A percentile compares a stretch with the other conserved stretches of the same genome.
These are phyloP conservation scores for Drosophila kambysellisi DNA, from an alignment of 2,888 invertebrate genomes.

Conservation along the genomic window DNA sequence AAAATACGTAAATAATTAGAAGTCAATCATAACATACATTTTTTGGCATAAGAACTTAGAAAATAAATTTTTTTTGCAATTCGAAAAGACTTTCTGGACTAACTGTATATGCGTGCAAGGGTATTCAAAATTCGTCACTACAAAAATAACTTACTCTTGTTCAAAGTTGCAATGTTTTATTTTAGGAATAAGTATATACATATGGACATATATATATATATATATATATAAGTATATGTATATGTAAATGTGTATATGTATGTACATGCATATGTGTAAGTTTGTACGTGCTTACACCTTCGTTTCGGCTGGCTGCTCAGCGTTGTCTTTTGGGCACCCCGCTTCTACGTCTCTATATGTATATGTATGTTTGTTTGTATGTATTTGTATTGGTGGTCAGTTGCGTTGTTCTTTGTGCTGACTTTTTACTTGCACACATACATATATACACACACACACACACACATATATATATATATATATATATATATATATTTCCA, in stretches of 20 bases:
- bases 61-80: no score
- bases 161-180: constrained; percentile 77
- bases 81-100: no score
- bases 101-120: neutral
- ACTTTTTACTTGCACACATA: constrained; percentile 1
- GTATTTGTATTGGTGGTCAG: constrained; percentile 20
- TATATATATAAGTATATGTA: constrained; percentile 16
- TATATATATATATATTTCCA: constrained; percentile 37
- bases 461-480: constrained; percentile 1
- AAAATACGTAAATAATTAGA: no score
- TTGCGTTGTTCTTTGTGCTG: constrained; percentile 29
- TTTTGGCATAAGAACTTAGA: no score
- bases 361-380: neutral
- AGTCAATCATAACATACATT: no score
- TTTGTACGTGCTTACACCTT: constrained; percentile 67
- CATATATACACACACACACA: constrained; percentile 3
- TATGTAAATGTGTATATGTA: neutral
- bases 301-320: constrained; percentile 53
- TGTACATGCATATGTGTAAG: constrained; percentile 9
- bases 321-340: constrained; percentile 5
- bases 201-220: constrained; percentile 11
- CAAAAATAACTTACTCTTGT: constrained; percentile 16
- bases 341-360: neutral
- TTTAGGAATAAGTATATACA: constrained; percentile 59
- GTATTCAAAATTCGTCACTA: constrained; percentile 4